phyloP scores from a whole-genome alignment of 2,797 vertebrate species.

The Telmatherina bonti region DNA sequence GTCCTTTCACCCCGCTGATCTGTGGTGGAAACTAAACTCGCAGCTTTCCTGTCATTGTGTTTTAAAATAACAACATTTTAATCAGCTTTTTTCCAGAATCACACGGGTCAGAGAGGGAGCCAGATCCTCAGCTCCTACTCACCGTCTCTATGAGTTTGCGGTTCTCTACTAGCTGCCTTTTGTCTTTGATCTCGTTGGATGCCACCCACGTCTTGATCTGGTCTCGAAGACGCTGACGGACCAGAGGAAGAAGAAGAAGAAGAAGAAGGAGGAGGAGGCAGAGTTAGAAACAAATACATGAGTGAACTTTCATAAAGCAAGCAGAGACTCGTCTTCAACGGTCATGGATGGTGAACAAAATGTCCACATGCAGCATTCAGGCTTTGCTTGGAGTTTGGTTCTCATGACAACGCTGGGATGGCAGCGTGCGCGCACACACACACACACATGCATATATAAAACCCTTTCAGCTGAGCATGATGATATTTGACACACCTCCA shows the following conservation, averaged over 20 bases:
- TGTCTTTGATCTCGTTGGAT: slow-evolving; percentile 97
- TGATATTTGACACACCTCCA: slow-evolving; percentile 38
- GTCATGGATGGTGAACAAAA: slow-evolving; percentile 59
- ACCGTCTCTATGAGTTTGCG: slow-evolving; percentile 96
- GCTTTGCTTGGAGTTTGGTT: slow-evolving; percentile 69
- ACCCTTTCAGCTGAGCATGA: slow-evolving; percentile 41
- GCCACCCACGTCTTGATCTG: slow-evolving; percentile 98
- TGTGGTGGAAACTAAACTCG: no score
- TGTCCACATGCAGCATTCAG: slow-evolving; percentile 15
- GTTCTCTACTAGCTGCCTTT: slow-evolving; percentile 95
- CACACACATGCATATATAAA: slow-evolving; percentile 8
- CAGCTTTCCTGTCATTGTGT: no score
- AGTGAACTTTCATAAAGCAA: slow-evolving; percentile 28
- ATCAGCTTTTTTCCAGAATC: background rate
- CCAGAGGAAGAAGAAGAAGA: slow-evolving; percentile 21
- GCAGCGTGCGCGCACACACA: background rate
- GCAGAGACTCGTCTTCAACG: slow-evolving; percentile 56
- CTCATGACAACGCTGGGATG: slow-evolving; percentile 53
- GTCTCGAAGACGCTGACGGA: slow-evolving; percentile 91
- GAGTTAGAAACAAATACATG: slow-evolving; percentile 28
- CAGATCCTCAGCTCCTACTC: slow-evolving; percentile 40
- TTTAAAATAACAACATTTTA: no score
- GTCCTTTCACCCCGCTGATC: no score
- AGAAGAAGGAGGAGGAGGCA: background rate
- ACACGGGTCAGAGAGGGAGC: background rate